phyloP scores from a whole-genome alignment of 2,797 vertebrate species.

The Poecile montanus region DNA sequence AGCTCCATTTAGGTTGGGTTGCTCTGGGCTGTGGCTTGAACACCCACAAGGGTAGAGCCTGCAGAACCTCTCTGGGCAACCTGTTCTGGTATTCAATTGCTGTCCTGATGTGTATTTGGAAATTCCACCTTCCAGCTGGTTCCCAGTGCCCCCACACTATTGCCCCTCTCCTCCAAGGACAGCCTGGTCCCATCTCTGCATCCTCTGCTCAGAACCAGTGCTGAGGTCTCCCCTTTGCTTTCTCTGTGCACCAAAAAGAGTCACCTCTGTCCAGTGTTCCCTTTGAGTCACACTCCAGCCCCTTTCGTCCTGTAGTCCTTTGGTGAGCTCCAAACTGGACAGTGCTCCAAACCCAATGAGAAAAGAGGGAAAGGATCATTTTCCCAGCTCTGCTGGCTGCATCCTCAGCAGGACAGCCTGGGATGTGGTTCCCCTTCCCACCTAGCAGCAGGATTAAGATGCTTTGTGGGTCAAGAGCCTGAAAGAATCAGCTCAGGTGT shows the following conservation, averaged over 20 bases:
- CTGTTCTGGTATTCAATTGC: neutral
- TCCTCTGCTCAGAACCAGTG: neutral
- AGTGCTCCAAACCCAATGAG: neutral
- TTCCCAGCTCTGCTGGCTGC: neutral
- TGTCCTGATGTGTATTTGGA: neutral
- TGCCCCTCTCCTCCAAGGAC: neutral
- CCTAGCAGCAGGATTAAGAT: neutral
- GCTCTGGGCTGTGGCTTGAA: neutral
- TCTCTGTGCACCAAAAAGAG: neutral
- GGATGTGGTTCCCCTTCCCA: neutral
- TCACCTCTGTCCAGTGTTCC: neutral
- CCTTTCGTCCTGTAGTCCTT: neutral
- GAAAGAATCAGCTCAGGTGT: conserved; percentile 48
- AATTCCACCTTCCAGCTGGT: neutral
- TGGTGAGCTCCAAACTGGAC: neutral
- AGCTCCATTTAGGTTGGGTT: fast-evolving
- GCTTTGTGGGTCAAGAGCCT: conserved; percentile 15
- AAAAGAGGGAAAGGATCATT: neutral
- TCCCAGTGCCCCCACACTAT: neutral
- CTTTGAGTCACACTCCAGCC: neutral
- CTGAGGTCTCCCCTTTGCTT: neutral
- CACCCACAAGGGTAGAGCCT: neutral
- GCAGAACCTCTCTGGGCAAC: neutral
- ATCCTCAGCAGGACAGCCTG: neutral
- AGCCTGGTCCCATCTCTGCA: neutral